phyloP scores from a whole-genome alignment of 2,797 vertebrate genomes.

The Chloroceryle amazona region DNA sequence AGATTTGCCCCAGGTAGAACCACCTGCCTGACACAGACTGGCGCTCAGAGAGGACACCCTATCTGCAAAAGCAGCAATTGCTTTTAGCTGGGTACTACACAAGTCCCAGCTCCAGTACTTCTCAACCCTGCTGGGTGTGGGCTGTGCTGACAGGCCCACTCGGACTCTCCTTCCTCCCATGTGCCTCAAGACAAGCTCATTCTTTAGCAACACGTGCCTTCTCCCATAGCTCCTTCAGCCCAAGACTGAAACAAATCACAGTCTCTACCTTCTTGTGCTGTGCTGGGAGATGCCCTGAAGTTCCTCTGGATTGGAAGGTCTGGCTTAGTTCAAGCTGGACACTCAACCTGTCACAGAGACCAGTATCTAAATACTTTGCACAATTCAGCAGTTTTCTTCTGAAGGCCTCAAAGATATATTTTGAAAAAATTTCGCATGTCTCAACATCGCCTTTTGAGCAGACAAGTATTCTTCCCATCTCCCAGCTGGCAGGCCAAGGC shows the following conservation, averaged over 20 bases:
- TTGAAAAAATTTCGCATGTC: constrained; percentile 52
- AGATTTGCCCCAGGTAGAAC: background rate
- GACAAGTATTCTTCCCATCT: constrained; percentile 58
- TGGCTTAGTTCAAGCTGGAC: background rate
- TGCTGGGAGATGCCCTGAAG: background rate
- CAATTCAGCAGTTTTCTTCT: constrained; percentile 27
- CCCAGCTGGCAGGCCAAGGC: constrained; percentile 58
- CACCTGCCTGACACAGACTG: background rate
- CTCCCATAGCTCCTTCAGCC: background rate
- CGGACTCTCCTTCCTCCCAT: background rate
- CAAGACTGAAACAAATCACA: background rate
- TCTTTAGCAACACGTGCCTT: background rate
- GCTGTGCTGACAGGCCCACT: background rate
- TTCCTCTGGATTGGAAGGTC: background rate
- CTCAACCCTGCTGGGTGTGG: background rate
- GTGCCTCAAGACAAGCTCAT: background rate
- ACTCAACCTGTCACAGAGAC: background rate
- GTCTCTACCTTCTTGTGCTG: background rate
- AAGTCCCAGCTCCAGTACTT: background rate
- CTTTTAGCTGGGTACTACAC: background rate
- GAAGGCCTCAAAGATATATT: constrained; percentile 45
- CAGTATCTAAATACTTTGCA: background rate
- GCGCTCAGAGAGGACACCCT: background rate
- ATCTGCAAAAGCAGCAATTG: background rate
- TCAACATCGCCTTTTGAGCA: constrained; percentile 20